phyloP scores from a whole-genome alignment of 2,888 invertebrate species.

The Apoda limacodes region DNA sequence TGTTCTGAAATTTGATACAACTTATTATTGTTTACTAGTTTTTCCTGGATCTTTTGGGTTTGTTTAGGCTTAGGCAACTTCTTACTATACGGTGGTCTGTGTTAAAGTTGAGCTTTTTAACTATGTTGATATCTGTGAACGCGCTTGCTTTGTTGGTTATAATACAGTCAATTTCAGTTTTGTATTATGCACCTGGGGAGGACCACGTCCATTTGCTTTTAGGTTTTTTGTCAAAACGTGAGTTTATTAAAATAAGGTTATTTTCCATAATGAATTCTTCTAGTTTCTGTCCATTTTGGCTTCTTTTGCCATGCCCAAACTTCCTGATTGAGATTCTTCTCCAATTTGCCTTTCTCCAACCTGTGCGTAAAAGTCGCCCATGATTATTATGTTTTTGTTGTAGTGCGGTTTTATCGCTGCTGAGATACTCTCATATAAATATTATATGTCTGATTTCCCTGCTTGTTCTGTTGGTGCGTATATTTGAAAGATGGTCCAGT shows the following conservation, averaged over 20 bases:
- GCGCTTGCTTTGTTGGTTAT: constrained; percentile 6
- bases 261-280: constrained; percentile 10
- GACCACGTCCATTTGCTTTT: constrained; percentile 16
- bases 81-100: constrained; percentile 10
- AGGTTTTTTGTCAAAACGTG: constrained; percentile 9
- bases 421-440: constrained; percentile 6
- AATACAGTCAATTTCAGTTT: constrained; percentile 9
- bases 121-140: constrained; percentile 8
- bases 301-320: constrained; percentile 12
- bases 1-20: constrained; percentile 1
- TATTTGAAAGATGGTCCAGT: constrained; percentile 8
- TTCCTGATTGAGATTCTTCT: constrained; percentile 10
- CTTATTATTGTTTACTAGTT: constrained; percentile 4
- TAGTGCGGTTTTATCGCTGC: constrained; percentile 3
- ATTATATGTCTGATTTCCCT: constrained; percentile 6
- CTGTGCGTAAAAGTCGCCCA: constrained; percentile 6
- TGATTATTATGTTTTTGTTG: constrained; percentile 8
- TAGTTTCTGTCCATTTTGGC: constrained; percentile 11
- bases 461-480: constrained; percentile 14
- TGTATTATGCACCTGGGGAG: constrained; percentile 11
- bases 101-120: constrained; percentile 7
- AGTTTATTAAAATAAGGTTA: constrained; percentile 12
- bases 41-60: constrained; percentile 5
- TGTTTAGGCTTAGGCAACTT: constrained; percentile 4
- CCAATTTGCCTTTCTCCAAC: constrained; percentile 1